Percentiles rank a stretch among this genome's conserved stretches.
phyloP scores from a whole-genome alignment of 30 jellyfish, hydroid and myxozoan genomes.

The Euphysa ruthae region DNA sequence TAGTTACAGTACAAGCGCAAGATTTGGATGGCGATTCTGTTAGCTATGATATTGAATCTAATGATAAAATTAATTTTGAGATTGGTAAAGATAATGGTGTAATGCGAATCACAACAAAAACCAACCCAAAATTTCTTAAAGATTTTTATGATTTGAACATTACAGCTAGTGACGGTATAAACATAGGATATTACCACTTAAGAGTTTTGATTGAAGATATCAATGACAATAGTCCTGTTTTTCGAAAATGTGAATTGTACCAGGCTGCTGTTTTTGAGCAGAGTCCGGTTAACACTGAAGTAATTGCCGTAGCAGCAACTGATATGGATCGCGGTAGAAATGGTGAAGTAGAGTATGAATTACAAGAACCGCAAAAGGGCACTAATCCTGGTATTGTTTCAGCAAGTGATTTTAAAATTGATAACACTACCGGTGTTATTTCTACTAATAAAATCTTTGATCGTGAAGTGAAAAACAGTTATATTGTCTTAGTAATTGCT shows the following conservation, averaged over 20 bases:
- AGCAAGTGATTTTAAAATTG: constrained; percentile 47
- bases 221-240: constrained; percentile 78
- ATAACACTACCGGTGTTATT: constrained; percentile 47
- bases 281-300: constrained; percentile 13
- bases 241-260: constrained; percentile 20
- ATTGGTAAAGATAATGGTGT: constrained; percentile 67
- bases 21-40: constrained; percentile 61
- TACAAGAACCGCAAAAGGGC: constrained; percentile 34
- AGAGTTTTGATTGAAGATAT: constrained; percentile 44
- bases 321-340: constrained; percentile 69
- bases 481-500: constrained; percentile 79
- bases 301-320: constrained; percentile 47
- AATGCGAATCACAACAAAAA: constrained; percentile 33
- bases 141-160: constrained; percentile 38
- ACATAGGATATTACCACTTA: constrained; percentile 25
- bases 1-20: constrained; percentile 65
- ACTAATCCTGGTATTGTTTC: constrained; percentile 18
- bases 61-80: constrained; percentile 45
- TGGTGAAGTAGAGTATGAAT: constrained; percentile 55
- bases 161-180: constrained; percentile 59
- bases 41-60: constrained; percentile 28
- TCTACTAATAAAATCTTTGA: constrained; percentile 57
- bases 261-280: constrained; percentile 45
- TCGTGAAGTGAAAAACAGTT: constrained; percentile 55
- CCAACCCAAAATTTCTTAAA: background rate